phyloP scores from a whole-genome alignment of 92 coral and sea anemone species.

The Virgularia gustaviana region DNA sequence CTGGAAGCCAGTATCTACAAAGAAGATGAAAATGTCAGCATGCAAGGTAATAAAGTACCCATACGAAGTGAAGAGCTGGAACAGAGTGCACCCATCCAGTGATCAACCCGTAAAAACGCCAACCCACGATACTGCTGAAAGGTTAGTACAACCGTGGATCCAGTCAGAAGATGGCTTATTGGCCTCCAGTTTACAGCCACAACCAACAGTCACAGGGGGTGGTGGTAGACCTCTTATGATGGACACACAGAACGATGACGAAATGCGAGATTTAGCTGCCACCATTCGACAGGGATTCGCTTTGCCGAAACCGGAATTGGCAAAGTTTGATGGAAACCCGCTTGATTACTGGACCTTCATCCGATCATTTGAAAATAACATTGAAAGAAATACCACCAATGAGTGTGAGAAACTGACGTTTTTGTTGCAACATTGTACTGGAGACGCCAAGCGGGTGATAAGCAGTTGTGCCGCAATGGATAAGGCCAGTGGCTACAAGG shows the following conservation, averaged over 20 bases:
- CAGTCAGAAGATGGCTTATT: no score
- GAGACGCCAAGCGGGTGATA: slow-evolving; percentile 28
- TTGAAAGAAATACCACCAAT: slow-evolving; percentile 4
- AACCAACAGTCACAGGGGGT: no score
- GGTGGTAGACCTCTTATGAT: no score
- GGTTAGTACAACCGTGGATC: no score
- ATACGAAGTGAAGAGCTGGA: no score
- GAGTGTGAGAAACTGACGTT: slow-evolving; percentile 23
- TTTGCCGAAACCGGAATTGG: slow-evolving; percentile 39
- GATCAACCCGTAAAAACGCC: background rate
- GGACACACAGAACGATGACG: no score
- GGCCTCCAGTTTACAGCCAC: no score
- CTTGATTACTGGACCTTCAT: slow-evolving; percentile 41
- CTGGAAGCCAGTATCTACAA: slow-evolving; percentile 36
- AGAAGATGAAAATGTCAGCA: background rate
- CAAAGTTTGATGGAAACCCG: slow-evolving; percentile 44
- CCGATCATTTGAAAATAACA: slow-evolving; percentile 40
- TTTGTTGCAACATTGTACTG: slow-evolving; percentile 40
- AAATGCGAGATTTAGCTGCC: slow-evolving; percentile 1
- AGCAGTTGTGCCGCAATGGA: slow-evolving; percentile 30
- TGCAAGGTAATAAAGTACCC: no score
- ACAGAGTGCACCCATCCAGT: no score
- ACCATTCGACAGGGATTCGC: slow-evolving; percentile 37
- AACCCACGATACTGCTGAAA: no score
- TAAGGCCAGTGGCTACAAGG: slow-evolving; percentile 22